Evolutionary conservation across 2,888 invertebrate species (phyloP), one percentile per base, ranked within the genome.

Genomic region (Drosophila maculinotata): DNA sequence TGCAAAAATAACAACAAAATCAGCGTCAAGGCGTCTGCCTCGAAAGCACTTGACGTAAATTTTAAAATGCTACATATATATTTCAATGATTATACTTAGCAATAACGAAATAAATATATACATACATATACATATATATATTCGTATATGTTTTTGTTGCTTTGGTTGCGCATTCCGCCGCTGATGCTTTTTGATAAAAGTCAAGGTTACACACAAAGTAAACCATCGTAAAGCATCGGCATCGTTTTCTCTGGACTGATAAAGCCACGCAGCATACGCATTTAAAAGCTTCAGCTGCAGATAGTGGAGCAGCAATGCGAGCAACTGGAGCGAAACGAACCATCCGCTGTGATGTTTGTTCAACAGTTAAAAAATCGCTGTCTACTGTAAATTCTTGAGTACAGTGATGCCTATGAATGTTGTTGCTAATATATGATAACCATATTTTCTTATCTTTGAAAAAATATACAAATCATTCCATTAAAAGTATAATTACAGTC

Each of bases 31-130:
- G 66, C 76, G 59, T 71, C 66, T 74, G 48, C 62, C 48, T 35
- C 38, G 42, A 52, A 49, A 44, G 9, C 58, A 71, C 53, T 72
- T 71, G 58, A 71, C 71, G 76, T 76, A 51, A 76, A 65, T 59
- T 54, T 35, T 28, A 30, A 26, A 35, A 45, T 26, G 31, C 28
- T 25, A 33, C 14, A 38, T 14, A 7, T 30, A 49, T 26, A 41
- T 25, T 52, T 48, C 33, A 48, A 31, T 47, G 52, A 30, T 25
- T 36, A 48, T 47, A 26, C 28, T 44, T 26, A 14, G 25, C 35
- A 17, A 35, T 52, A 39, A 25, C 30, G 33, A 23, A 47, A 25
- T 41, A 28, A 20, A 8, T 17, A 4, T 20, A 14, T 9, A 20
- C 9, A 23, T 9, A 17, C 17, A 26, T 12, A 25, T 33, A n/a